Conservation (phyloP, 2,888 invertebrate species). For the Orgyia antiqua region DNA sequence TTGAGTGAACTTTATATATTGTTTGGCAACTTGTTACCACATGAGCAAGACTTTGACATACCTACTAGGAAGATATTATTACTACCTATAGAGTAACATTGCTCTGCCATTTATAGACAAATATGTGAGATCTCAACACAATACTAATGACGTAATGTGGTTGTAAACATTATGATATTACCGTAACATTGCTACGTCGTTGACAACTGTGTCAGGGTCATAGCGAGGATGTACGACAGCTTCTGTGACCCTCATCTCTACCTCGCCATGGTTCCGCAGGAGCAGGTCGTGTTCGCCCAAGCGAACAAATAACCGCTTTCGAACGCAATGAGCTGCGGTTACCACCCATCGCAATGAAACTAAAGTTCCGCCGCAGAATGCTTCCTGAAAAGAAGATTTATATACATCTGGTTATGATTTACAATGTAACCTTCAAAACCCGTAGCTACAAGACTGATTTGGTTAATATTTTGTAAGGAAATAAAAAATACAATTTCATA, state of each 20-base stretch:
- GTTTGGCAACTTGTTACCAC: too few relatives aligned
- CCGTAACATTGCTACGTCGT: slow-evolving; percentile 93
- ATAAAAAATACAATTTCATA: too few relatives aligned
- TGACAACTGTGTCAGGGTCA: slow-evolving; percentile 92
- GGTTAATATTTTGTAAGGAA: too few relatives aligned
- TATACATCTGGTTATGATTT: background rate
- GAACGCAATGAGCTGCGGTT: slow-evolving; percentile 92
- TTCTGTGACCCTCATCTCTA: slow-evolving; percentile 85
- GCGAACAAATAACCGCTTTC: slow-evolving; percentile 86
- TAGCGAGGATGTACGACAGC: slow-evolving; percentile 91
- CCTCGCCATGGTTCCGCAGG: slow-evolving; percentile 85
- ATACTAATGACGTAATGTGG: slow-evolving; percentile 9
- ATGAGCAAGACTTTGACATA: too few relatives aligned
- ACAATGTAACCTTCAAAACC: too few relatives aligned
- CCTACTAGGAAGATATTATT: too few relatives aligned
- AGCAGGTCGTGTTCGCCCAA: slow-evolving; percentile 92
- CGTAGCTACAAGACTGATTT: too few relatives aligned
- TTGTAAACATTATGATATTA: slow-evolving; percentile 26
- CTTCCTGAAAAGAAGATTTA: slow-evolving; percentile 83
- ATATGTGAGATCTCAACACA: background rate
- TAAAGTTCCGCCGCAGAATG: slow-evolving; percentile 92
- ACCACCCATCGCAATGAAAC: slow-evolving; percentile 90
- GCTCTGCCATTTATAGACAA: too few relatives aligned
- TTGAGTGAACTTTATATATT: too few relatives aligned
- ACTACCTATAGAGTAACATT: too few relatives aligned